Percentiles rank a stretch among this genome's conserved stretches.
These are phyloP conservation scores for Paragorgia papillata DNA, from an alignment of 92 coral and sea anemone species.

Conservation along the genomic window DNA sequence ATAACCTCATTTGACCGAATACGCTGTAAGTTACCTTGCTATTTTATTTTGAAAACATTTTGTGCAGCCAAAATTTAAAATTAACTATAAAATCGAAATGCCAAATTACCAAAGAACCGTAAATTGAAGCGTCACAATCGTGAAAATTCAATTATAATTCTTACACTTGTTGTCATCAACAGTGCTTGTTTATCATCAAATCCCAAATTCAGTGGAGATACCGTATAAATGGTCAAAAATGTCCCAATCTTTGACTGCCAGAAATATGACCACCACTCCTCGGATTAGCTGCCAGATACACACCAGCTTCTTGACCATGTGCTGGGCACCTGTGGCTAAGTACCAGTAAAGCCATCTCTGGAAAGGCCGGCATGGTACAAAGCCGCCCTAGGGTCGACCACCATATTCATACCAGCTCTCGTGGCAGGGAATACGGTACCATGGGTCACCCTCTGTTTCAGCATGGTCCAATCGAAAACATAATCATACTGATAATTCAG, in stretches of 20 bases:
- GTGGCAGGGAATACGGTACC: constrained; percentile 65
- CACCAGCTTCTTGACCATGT: not conserved
- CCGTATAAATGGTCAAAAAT: constrained; percentile 17
- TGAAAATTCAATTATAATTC: too few relatives aligned
- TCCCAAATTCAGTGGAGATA: too few relatives aligned
- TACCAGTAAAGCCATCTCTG: constrained; percentile 17
- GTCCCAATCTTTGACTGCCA: constrained; percentile 11
- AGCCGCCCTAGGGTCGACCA: constrained; percentile 25
- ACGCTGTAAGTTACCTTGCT: too few relatives aligned
- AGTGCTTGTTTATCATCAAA: too few relatives aligned
- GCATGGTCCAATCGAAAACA: constrained; percentile 99
- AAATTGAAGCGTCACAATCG: too few relatives aligned
- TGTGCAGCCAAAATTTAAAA: too few relatives aligned
- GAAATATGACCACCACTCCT: constrained; percentile 24
- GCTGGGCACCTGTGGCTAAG: constrained; percentile 22
- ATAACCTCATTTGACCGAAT: too few relatives aligned
- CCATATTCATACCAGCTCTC: constrained; percentile 8
- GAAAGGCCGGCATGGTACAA: constrained; percentile 24
- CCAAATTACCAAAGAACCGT: too few relatives aligned
- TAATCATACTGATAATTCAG: constrained; percentile 97
- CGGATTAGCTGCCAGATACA: constrained; percentile 14
- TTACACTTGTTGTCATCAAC: too few relatives aligned
- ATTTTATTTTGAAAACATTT: too few relatives aligned
- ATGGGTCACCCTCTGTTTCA: constrained; percentile 94
- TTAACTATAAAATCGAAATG: too few relatives aligned